These are phyloP conservation scores for Chinchilla lanigera DNA, from an alignment of 2,113 vertebrate species.

Conservation along the genomic window DNA sequence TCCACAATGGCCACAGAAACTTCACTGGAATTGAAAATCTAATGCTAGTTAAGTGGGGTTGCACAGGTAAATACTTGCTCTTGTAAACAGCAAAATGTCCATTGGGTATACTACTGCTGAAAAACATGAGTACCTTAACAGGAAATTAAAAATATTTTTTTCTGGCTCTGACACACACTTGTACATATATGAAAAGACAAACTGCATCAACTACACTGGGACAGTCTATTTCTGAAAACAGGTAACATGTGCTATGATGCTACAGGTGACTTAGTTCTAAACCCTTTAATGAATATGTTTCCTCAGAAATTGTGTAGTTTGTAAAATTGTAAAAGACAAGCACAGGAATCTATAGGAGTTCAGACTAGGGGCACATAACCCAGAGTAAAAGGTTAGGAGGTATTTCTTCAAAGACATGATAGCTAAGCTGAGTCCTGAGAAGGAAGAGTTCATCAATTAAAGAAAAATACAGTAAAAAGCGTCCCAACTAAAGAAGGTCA, in stretches of 20 bases:
- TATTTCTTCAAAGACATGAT: background rate
- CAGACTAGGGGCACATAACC: background rate
- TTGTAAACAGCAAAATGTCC: conserved; percentile 35
- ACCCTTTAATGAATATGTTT: background rate
- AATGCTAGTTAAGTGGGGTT: conserved; percentile 39
- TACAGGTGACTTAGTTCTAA: background rate
- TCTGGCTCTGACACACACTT: background rate
- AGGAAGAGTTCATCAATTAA: background rate
- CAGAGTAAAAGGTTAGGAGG: background rate
- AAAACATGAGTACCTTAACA: conserved; percentile 17
- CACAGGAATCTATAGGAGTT: background rate
- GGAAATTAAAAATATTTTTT: conserved; percentile 12
- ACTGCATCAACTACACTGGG: background rate
- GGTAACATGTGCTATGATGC: background rate
- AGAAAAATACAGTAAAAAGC: background rate
- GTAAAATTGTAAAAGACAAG: conserved; percentile 1
- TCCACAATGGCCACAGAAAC: conserved; percentile 38
- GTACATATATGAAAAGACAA: conserved; percentile 1
- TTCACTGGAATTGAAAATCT: conserved; percentile 7
- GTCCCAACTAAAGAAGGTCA: background rate
- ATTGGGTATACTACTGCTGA: background rate
- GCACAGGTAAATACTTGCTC: conserved; percentile 7
- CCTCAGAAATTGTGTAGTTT: background rate
- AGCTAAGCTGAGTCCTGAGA: background rate
- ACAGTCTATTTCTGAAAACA: conserved; percentile 8